These are phyloP conservation scores for Chaetodon auriga DNA, from an alignment of 2,113 vertebrate species.

Conservation along the genomic window DNA sequence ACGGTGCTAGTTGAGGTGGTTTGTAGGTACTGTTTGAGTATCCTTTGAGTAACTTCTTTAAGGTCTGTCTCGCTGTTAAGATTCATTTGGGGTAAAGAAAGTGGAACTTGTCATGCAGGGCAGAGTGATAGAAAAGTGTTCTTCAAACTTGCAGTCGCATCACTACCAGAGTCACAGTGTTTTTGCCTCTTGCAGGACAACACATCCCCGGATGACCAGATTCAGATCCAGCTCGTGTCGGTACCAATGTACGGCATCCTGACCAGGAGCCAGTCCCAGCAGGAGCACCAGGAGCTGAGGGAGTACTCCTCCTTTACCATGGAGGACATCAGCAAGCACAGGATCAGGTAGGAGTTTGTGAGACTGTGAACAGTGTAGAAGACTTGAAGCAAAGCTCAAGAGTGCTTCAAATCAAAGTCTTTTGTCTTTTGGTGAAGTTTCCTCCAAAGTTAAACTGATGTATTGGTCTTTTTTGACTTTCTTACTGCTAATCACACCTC, in stretches of 20 bases:
- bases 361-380: neutral
- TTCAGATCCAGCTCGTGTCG: slow-evolving; percentile 91
- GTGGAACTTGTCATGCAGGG: too few relatives aligned
- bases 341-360: slow-evolving; percentile 87
- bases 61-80: too few relatives aligned
- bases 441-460: neutral
- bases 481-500: neutral
- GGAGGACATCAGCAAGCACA: slow-evolving; percentile 91
- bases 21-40: too few relatives aligned
- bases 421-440: neutral
- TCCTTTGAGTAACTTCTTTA: too few relatives aligned
- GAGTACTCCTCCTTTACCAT: slow-evolving; percentile 93
- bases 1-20: too few relatives aligned
- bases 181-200: slow-evolving; percentile 85
- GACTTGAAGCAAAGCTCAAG: neutral
- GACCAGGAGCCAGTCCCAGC: slow-evolving; percentile 73
- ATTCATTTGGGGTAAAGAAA: neutral
- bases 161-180: neutral
- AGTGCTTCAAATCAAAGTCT: neutral
- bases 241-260: slow-evolving; percentile 92
- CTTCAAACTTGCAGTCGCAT: neutral
- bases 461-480: neutral
- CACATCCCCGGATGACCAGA: slow-evolving; percentile 88
- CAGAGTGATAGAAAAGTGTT: neutral
- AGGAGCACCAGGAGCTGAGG: slow-evolving; percentile 82